Conservation (phyloP, 2,797 vertebrate species). For the Tinamus major region DNA sequence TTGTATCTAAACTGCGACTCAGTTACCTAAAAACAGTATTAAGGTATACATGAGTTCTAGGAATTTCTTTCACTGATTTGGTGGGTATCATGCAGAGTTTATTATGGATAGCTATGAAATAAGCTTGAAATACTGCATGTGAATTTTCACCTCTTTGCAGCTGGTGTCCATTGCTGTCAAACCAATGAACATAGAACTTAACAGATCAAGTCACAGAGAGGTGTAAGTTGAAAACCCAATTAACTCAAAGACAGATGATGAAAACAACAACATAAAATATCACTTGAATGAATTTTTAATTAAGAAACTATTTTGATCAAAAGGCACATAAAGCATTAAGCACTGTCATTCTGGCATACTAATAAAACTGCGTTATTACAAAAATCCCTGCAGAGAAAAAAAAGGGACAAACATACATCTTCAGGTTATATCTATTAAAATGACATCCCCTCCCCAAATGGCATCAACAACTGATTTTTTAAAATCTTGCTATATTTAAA, state of each 20-base stretch:
- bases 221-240: not conserved
- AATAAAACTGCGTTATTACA: not conserved
- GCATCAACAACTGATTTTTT: not conserved
- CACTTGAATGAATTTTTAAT: not conserved
- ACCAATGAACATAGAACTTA: not conserved
- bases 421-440: not conserved
- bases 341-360: not conserved
- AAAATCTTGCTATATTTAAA: not conserved
- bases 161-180: not conserved
- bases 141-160: not conserved
- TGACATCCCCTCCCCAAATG: not conserved
- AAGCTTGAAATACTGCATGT: not conserved
- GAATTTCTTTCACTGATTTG: not conserved
- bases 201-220: not conserved
- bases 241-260: not conserved
- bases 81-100: not conserved
- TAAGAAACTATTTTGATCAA: not conserved
- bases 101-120: not conserved
- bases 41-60: not conserved
- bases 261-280: not conserved
- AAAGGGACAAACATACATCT: not conserved
- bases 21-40: not conserved
- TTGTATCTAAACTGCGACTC: not conserved
- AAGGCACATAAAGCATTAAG: not conserved
- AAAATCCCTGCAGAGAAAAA: not conserved